Conservation (phyloP, 2,113 vertebrate species). For the Gymnorhina tibicen region DNA sequence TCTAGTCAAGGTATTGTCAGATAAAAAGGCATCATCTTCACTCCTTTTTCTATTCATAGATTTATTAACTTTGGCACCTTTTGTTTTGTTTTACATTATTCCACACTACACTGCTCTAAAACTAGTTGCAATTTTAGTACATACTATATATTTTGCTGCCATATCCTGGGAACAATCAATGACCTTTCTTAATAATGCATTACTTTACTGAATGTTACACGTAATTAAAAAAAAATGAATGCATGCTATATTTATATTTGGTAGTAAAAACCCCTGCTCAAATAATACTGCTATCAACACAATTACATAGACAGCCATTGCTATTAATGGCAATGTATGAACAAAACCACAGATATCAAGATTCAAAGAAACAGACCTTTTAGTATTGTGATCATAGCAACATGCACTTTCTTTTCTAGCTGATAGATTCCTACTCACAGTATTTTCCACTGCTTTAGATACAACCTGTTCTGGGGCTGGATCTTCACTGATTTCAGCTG, state of each 20-base stretch:
- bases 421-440: neutral
- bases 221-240: conserved; percentile 68
- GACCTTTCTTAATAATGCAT: conserved; percentile 69
- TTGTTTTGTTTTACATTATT: conserved; percentile 15
- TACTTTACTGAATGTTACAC: conserved; percentile 56
- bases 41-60: neutral
- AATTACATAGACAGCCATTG: neutral
- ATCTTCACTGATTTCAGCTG: neutral
- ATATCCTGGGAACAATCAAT: conserved; percentile 66
- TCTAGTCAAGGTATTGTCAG: neutral
- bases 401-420: neutral
- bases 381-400: neutral
- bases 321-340: neutral
- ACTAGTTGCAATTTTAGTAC: conserved; percentile 54
- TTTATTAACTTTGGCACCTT: neutral
- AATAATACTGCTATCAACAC: neutral
- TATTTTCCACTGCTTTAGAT: neutral
- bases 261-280: conserved; percentile 28
- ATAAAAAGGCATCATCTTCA: neutral
- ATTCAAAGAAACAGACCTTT: neutral
- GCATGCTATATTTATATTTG: conserved; percentile 40
- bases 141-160: conserved; percentile 59
- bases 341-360: neutral
- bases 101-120: conserved; percentile 12
- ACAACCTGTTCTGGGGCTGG: neutral